phyloP scores from a whole-genome alignment of 2,888 invertebrate genomes.

The Brenthis hecate region DNA sequence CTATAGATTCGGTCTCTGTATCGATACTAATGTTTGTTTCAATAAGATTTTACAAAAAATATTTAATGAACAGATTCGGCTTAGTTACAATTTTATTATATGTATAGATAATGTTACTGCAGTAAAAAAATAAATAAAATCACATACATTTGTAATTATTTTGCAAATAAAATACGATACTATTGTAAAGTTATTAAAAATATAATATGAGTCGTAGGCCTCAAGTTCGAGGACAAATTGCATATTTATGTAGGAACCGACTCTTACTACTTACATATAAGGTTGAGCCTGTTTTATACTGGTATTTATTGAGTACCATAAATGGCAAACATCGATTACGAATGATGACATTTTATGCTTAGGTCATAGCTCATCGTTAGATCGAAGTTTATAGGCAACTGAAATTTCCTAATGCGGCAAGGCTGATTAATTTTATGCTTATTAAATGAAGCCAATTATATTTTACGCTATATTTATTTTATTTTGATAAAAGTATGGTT shows the following conservation, averaged over 20 bases:
- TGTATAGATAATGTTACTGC: too few relatives aligned
- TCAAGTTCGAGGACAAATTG: conserved; percentile 42
- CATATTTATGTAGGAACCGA: conserved; percentile 40
- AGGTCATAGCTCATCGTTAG: conserved; percentile 27
- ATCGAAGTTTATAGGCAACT: conserved; percentile 4
- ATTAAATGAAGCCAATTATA: not conserved
- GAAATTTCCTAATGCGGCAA: conserved; percentile 1
- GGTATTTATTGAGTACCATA: conserved; percentile 40
- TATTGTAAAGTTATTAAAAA: not conserved
- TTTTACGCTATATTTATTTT: too few relatives aligned
- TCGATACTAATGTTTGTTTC: too few relatives aligned
- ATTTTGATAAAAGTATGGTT: too few relatives aligned
- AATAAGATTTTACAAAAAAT: too few relatives aligned
- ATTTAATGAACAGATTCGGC: too few relatives aligned
- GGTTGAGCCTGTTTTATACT: conserved; percentile 41
- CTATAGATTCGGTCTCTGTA: too few relatives aligned
- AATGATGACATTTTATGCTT: conserved; percentile 48
- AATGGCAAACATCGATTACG: conserved; percentile 49
- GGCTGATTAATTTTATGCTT: not conserved
- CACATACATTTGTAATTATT: not conserved
- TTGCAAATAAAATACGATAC: not conserved
- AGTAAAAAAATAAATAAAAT: too few relatives aligned
- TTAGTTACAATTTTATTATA: too few relatives aligned
- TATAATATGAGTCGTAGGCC: conserved; percentile 26
- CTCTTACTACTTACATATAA: conserved; percentile 39